Conservation (phyloP, 2,888 invertebrate genomes). For the Toxonevra muliebris region DNA sequence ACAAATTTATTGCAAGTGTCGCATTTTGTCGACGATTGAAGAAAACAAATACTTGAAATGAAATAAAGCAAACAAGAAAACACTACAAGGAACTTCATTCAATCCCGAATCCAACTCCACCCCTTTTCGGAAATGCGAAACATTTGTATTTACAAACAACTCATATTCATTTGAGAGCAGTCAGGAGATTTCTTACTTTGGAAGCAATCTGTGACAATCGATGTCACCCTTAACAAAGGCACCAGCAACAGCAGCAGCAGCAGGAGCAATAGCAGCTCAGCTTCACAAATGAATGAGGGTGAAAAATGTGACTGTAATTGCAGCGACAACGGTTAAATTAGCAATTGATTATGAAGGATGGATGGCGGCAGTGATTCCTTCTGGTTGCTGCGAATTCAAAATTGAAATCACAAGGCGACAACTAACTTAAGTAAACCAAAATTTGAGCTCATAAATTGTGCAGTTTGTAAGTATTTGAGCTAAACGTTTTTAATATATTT, state of each 20-base stretch:
- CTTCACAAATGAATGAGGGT: background rate
- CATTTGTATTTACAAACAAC: slow-evolving; percentile 16
- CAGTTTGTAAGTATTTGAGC: too few relatives aligned
- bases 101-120: background rate
- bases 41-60: slow-evolving; percentile 24
- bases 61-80: slow-evolving; percentile 22
- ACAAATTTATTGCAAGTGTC: slow-evolving; percentile 58
- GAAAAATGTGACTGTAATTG: slow-evolving; percentile 26
- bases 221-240: slow-evolving; percentile 20
- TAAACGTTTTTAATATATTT: too few relatives aligned
- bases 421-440: too few relatives aligned
- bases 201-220: slow-evolving; percentile 27
- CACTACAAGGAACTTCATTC: slow-evolving; percentile 8
- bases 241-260: too few relatives aligned
- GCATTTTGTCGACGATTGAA: slow-evolving; percentile 55
- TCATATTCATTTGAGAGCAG: background rate
- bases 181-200: background rate
- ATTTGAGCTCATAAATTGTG: too few relatives aligned
- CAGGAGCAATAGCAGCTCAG: too few relatives aligned
- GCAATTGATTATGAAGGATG: slow-evolving; percentile 29
- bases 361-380: background rate
- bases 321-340: slow-evolving; percentile 27
- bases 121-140: background rate
- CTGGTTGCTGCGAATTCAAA: background rate
- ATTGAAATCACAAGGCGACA: too few relatives aligned